phyloP scores from a whole-genome alignment of 2,888 invertebrate species.

The Anarsia innoxiella region DNA sequence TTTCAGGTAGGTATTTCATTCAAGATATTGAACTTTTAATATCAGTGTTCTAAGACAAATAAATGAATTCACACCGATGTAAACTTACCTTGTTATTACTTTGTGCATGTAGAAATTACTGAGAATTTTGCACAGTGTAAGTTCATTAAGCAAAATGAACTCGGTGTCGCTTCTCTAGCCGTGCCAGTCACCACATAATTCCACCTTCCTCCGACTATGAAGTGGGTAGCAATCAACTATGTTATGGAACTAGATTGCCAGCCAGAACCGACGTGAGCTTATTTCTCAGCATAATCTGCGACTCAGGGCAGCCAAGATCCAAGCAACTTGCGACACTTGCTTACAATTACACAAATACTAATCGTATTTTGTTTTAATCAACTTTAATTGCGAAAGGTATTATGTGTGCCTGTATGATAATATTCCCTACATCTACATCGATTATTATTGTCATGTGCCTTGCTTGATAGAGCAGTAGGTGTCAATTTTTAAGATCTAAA shows the following conservation, averaged over 20 bases:
- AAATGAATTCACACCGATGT: too few relatives aligned
- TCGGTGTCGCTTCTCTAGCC: not conserved
- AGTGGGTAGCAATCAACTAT: constrained; percentile 10
- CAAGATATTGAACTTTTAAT: too few relatives aligned
- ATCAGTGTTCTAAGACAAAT: too few relatives aligned
- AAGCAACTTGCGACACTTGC: constrained; percentile 5
- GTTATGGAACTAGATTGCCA: constrained; percentile 9
- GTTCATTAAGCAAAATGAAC: not conserved
- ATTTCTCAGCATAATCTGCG: constrained; percentile 13
- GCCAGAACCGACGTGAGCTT: constrained; percentile 10
- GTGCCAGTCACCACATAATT: constrained; percentile 3
- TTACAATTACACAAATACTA: constrained; percentile 12
- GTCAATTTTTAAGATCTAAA: too few relatives aligned
- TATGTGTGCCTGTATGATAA: too few relatives aligned
- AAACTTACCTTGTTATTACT: too few relatives aligned
- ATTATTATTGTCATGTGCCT: too few relatives aligned
- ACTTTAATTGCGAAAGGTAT: not conserved
- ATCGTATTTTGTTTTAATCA: constrained; percentile 6
- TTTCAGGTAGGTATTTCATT: too few relatives aligned
- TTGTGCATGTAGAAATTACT: too few relatives aligned
- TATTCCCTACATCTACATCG: too few relatives aligned
- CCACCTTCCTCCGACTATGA: constrained; percentile 5
- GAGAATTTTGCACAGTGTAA: too few relatives aligned
- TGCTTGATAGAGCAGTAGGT: too few relatives aligned
- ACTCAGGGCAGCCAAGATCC: constrained; percentile 9